These are phyloP conservation scores for Sarcophaga peregrina DNA, from an alignment of 1,140 invertebrate species.

Conservation along the genomic window DNA sequence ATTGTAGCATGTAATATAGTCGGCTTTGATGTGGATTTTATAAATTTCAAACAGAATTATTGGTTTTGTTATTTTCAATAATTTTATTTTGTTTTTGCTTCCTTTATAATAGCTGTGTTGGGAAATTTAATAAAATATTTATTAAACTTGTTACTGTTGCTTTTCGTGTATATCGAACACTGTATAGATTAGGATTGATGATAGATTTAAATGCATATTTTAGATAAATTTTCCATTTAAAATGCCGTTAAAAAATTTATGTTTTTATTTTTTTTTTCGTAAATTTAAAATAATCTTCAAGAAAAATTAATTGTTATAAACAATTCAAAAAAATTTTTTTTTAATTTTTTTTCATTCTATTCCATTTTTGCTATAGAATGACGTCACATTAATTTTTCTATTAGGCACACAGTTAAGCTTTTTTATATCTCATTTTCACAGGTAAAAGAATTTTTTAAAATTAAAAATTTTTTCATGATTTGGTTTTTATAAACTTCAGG, in stretches of 20 bases:
- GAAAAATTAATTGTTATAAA: constrained; percentile 22
- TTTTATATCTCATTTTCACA: background rate
- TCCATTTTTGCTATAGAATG: background rate
- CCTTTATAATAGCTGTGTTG: background rate
- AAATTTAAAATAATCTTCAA: background rate
- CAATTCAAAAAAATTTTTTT: background rate
- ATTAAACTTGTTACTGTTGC: background rate
- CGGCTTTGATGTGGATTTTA: too few species aligned
- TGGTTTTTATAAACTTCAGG: background rate
- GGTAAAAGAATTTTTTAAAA: background rate
- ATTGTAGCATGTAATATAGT: too few species aligned
- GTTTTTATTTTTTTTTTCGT: background rate
- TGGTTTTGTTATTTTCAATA: background rate
- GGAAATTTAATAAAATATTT: background rate
- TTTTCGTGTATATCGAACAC: background rate
- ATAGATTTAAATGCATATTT: constrained; percentile 6
- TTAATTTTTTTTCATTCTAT: too few species aligned
- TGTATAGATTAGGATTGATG: background rate
- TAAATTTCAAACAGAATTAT: too few species aligned
- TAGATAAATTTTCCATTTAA: background rate
- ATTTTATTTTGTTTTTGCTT: background rate
- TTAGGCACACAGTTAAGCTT: background rate
- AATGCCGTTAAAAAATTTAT: constrained; percentile 14
- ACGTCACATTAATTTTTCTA: background rate
- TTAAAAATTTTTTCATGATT: background rate